Percentiles rank a stretch among this genome's conserved stretches.
These are phyloP conservation scores for Struthio camelus DNA, from an alignment of 2,113 vertebrate species.

Conservation along the genomic window DNA sequence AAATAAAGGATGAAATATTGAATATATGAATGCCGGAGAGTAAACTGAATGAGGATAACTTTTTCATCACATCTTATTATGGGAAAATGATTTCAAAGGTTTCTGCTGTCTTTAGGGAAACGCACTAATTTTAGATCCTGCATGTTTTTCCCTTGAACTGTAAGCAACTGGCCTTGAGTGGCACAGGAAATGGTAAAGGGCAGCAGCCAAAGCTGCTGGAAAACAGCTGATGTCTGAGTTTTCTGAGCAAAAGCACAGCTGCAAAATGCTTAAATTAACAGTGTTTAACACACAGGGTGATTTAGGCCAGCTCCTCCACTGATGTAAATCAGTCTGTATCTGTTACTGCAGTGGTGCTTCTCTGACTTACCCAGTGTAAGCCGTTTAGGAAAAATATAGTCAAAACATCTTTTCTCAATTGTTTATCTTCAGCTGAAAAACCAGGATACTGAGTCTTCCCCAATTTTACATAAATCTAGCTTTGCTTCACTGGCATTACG, in stretches of 20 bases:
- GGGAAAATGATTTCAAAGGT: slow-evolving; percentile 16
- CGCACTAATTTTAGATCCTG: slow-evolving; percentile 24
- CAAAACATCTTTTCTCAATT: not conserved
- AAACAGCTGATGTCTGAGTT: slow-evolving; percentile 33
- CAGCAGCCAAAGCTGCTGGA: slow-evolving; percentile 8
- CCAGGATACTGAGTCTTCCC: not conserved
- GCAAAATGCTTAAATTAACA: not conserved
- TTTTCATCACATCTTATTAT: not conserved
- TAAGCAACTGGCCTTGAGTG: slow-evolving; percentile 12
- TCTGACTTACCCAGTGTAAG: not conserved
- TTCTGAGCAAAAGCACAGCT: slow-evolving; percentile 20
- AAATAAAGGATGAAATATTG: not conserved
- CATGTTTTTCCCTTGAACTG: slow-evolving; percentile 12
- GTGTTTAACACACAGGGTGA: not conserved
- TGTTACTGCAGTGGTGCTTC: not conserved
- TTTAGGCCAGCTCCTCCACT: not conserved
- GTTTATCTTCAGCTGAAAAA: not conserved
- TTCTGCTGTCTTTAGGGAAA: slow-evolving; percentile 21
- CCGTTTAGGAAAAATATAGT: not conserved
- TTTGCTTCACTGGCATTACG: not conserved
- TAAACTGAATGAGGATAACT: not conserved
- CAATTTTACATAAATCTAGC: not conserved
- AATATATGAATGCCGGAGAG: not conserved
- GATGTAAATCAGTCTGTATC: not conserved
- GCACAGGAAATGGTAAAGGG: slow-evolving; percentile 32